Evolutionary conservation across 2,888 invertebrate species (phyloP).

Genomic region (Diloba caeruleocephala): DNA sequence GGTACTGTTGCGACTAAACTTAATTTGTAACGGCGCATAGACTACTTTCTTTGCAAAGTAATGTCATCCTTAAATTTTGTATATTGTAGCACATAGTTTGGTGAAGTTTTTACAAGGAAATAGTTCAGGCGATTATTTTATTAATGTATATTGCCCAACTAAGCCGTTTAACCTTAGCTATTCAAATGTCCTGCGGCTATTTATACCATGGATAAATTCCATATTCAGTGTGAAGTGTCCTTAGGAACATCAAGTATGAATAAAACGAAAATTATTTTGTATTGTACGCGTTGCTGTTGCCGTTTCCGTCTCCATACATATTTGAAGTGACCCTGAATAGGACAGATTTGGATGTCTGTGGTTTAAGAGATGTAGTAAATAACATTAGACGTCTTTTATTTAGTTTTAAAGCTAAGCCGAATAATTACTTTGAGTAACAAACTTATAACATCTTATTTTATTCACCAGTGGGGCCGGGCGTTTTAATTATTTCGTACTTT

Average conservation of each 20-base stretch:
- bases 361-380: too few relatives aligned
- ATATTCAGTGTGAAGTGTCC: slow-evolving; percentile 55
- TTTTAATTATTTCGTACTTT: slow-evolving; percentile 65
- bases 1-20: slow-evolving; percentile 58
- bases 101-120: slow-evolving; percentile 29
- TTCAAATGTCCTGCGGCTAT: slow-evolving; percentile 73
- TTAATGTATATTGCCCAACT: slow-evolving; percentile 67
- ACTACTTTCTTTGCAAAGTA: slow-evolving; percentile 33
- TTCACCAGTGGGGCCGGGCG: slow-evolving; percentile 51
- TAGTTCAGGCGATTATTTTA: slow-evolving; percentile 48
- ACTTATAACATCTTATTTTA: slow-evolving; percentile 69
- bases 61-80: slow-evolving; percentile 34
- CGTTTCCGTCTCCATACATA: background rate
- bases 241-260: background rate
- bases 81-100: slow-evolving; percentile 19
- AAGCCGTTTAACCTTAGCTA: slow-evolving; percentile 70
- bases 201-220: slow-evolving; percentile 66
- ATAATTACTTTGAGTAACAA: slow-evolving; percentile 63
- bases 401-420: slow-evolving; percentile 45
- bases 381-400: too few relatives aligned
- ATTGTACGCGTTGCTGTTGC: background rate
- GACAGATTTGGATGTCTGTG: too few relatives aligned
- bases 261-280: background rate
- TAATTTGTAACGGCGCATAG: slow-evolving; percentile 37
- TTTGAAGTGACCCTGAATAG: background rate